Evolutionary conservation across 2,113 vertebrate genomes (phyloP).

Genomic region (Blennius ocellaris): DNA sequence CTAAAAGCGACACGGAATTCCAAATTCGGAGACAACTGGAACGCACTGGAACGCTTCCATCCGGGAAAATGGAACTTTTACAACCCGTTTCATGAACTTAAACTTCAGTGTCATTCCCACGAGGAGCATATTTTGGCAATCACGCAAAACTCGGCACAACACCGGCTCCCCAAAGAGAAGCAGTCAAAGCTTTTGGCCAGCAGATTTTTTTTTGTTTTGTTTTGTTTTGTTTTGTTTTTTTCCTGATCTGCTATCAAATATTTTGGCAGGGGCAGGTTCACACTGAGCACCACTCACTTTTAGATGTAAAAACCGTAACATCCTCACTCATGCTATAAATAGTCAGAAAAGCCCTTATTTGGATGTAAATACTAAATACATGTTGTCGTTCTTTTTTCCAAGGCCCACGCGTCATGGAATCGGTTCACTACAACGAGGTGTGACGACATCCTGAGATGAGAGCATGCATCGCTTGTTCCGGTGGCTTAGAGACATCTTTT

Average conservation of each 20-base stretch:
- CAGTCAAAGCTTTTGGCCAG: conserved; percentile 11
- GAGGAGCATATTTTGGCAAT: too few species aligned
- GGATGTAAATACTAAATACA: conserved; percentile 40
- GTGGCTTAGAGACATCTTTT: conserved; percentile 20
- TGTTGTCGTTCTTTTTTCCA: background rate
- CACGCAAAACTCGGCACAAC: too few species aligned
- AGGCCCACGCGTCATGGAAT: conserved; percentile 18
- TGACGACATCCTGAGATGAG: conserved; percentile 70
- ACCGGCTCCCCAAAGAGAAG: too few species aligned
- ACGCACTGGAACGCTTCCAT: too few species aligned
- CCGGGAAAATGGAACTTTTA: too few species aligned
- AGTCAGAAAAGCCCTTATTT: conserved; percentile 74
- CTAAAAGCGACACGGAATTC: too few species aligned
- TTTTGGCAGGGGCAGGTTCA: conserved; percentile 38
- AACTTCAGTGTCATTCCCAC: too few species aligned
- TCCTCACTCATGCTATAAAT: conserved; percentile 58
- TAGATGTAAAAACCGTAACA: conserved; percentile 22
- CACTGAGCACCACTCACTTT: conserved; percentile 26
- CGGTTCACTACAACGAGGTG: conserved; percentile 50
- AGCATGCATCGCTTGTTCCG: conserved; percentile 67
- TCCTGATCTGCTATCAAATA: conserved; percentile 16
- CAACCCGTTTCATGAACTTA: too few species aligned
- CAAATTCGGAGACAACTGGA: too few species aligned
- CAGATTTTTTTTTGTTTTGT: background rate
- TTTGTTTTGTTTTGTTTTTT: conserved; percentile 11